These are phyloP conservation scores for Mesocricetus auratus DNA, from an alignment of 2,113 vertebrate species.

Conservation along the genomic window DNA sequence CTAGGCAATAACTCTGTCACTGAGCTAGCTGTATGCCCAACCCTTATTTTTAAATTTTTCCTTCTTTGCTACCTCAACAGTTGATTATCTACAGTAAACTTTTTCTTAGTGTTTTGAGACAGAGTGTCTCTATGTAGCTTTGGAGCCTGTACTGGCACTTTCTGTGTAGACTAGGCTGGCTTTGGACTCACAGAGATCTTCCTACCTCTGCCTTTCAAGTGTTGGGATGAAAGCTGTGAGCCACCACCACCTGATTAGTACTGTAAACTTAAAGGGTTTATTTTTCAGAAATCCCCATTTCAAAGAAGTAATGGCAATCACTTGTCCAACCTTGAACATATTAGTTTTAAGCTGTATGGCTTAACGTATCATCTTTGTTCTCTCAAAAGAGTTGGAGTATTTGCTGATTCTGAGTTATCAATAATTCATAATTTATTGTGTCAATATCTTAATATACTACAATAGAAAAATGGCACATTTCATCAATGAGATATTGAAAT, in stretches of 20 bases:
- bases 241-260: neutral
- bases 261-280: neutral
- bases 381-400: neutral
- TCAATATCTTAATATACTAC: neutral
- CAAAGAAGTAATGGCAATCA: neutral
- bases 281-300: neutral
- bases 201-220: too few relatives aligned
- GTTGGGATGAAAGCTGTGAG: too few relatives aligned
- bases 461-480: neutral
- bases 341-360: neutral
- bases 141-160: too few relatives aligned
- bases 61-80: neutral
- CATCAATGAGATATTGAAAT: conserved; percentile 1
- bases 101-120: too few relatives aligned
- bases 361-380: neutral
- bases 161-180: too few relatives aligned
- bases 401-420: neutral
- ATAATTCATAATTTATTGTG: conserved; percentile 27
- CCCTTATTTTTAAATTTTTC: neutral
- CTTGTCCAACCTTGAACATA: neutral
- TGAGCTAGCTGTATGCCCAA: neutral
- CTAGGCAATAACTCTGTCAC: neutral
- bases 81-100: neutral
- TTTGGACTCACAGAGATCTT: too few relatives aligned
- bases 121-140: too few relatives aligned